A percentile compares a stretch with the other conserved stretches of the same genome.
Evolutionary conservation across 2,797 vertebrate species (phyloP).

Genomic region (Psittacula derbiana): DNA sequence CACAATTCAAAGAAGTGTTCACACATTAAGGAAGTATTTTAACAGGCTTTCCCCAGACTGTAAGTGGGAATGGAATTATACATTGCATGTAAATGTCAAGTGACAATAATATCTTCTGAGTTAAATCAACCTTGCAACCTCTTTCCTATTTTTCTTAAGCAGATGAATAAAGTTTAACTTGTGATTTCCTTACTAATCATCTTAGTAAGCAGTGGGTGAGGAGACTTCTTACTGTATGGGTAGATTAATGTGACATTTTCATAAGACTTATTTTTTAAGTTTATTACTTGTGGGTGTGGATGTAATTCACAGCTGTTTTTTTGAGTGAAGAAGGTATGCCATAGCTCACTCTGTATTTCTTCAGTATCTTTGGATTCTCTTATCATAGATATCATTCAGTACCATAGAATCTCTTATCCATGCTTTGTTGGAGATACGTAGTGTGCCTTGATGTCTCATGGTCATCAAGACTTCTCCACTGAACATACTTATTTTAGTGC

Average conservation of each 20-base stretch:
- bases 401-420: background rate
- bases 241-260: slow-evolving; percentile 63
- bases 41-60: slow-evolving; percentile 70
- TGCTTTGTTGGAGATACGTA: background rate
- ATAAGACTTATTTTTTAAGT: slow-evolving; percentile 9
- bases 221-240: slow-evolving; percentile 44
- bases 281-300: slow-evolving; percentile 43
- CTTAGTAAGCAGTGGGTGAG: slow-evolving; percentile 64
- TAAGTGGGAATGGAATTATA: slow-evolving; percentile 66
- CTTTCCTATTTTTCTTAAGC: slow-evolving; percentile 60
- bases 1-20: slow-evolving; percentile 63
- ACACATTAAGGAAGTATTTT: slow-evolving; percentile 69
- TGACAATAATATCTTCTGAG: slow-evolving; percentile 68
- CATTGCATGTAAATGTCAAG: slow-evolving; percentile 65
- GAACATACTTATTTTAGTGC: background rate
- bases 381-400: no score
- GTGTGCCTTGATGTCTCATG: background rate
- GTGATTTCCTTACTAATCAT: slow-evolving; percentile 70
- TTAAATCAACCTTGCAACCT: slow-evolving; percentile 65
- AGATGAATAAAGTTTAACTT: slow-evolving; percentile 69
- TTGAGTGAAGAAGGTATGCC: slow-evolving; percentile 16
- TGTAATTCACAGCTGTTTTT: slow-evolving; percentile 60
- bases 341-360: background rate
- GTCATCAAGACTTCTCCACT: background rate
- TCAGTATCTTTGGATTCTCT: background rate